Conservation (phyloP, 2,797 vertebrate genomes). For the Emydoidea blandingii region DNA sequence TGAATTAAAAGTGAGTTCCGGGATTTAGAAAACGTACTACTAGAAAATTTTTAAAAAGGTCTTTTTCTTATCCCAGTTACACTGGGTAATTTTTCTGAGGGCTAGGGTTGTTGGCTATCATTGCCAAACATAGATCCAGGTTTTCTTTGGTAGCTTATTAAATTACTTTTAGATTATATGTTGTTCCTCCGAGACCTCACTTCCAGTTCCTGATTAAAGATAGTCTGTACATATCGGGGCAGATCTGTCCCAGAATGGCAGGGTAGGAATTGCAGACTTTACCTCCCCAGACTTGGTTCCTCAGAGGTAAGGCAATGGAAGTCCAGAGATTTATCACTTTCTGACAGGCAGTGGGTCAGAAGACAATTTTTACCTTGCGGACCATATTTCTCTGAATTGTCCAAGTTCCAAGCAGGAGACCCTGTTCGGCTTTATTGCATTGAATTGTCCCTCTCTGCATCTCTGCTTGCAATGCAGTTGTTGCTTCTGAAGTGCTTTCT, state of each 20-base stretch:
- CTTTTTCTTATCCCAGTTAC: neutral
- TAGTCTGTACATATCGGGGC: neutral
- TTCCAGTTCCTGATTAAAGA: neutral
- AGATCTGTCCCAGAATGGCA: neutral
- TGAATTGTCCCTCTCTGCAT: neutral
- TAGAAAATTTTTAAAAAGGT: neutral
- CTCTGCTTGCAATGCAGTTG: neutral
- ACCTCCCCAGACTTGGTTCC: neutral
- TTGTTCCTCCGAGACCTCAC: neutral
- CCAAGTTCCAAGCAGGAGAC: neutral
- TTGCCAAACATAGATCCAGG: neutral
- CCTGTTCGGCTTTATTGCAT: neutral
- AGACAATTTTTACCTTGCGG: neutral
- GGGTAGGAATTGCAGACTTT: conserved; percentile 14
- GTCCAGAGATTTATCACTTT: neutral
- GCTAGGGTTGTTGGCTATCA: conserved; percentile 17
- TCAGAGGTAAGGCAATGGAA: conserved; percentile 35
- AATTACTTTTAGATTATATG: neutral
- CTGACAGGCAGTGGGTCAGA: neutral
- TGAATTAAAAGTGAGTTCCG: neutral
- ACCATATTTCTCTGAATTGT: rapidly evolving
- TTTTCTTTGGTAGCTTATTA: conserved; percentile 7
- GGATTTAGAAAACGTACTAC: neutral
- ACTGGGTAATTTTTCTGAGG: neutral
- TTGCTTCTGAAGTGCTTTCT: neutral